Base-by-base conservation (phyloP, 2,888 invertebrate species). In the Rhamphomyia laevipes region DNA sequence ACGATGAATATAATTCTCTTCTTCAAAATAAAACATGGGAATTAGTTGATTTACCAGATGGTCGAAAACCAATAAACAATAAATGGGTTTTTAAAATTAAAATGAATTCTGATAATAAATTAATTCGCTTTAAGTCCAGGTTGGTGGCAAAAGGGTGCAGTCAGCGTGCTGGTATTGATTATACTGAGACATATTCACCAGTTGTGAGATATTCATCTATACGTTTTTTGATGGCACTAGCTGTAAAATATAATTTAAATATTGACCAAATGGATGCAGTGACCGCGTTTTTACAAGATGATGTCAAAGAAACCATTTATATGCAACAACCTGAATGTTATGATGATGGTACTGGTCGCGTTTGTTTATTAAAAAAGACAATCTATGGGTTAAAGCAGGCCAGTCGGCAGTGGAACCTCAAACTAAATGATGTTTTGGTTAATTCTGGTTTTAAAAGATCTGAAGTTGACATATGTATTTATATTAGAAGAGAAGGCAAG, bases 331-430 rank as follows among this genome's bases (percentile, higher is more conserved):
- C 55, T 21, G 45, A 54, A 43, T 37, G 35, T 11, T 53, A 50
- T 47, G 15, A 38, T 13, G 50, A 55, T 50, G 45, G 27, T 13
- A 45, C 51, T 31, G 33, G 18, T 3, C 42, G 38, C 35, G n/a
- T 48, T 5, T 53, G 50, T 23, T 46, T 45, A 10, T 33, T 53
- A 35, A 43, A 38, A 9, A 52, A 52, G 35, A 44, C 48, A 1
- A 37, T 56, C 16, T 54, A 55, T 50, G 51, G 51, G 1, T 33
- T 56, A 11, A 54, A 51, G 31, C 54, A 54, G 44, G 48, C 49
- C 7, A 50, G 45, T 33, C 46, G 50, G 23, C 9, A 49, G 2
- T 55, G 54, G 54, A 49, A 54, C 37, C 38, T 41, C 15, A 48
- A 53, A 45, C 43, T 53, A 30, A 47, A 49, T 33, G 11, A 30